Conservation (phyloP, 2,797 vertebrate species). For the Sebastes iracundus region DNA sequence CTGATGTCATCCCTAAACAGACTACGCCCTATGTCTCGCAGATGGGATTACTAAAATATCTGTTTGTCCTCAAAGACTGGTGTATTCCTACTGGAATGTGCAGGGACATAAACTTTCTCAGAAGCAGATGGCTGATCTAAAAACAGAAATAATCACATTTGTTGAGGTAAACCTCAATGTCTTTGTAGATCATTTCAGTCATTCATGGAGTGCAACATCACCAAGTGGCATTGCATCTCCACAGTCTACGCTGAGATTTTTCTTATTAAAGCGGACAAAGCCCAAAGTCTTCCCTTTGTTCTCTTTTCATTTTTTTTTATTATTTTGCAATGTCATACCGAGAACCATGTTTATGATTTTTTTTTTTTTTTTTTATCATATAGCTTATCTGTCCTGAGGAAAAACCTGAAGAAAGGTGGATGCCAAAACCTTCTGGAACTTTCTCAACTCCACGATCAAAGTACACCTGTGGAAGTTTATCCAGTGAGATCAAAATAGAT, state of each 20-base stretch:
- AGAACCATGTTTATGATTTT: not conserved
- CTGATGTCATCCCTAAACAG: not conserved
- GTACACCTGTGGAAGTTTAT: not conserved
- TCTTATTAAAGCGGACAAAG: not conserved
- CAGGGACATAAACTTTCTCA: not conserved
- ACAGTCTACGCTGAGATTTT: fast-evolving
- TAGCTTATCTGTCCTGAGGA: not conserved
- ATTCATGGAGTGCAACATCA: not conserved
- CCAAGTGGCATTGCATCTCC: not conserved
- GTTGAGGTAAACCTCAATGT: not conserved
- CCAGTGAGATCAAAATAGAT: not conserved
- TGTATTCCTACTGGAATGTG: not conserved
- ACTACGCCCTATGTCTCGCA: not conserved
- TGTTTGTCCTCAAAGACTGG: not conserved
- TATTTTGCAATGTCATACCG: not conserved
- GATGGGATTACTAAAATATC: not conserved
- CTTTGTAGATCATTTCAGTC: not conserved
- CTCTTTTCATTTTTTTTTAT: not conserved
- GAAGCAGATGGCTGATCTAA: not conserved
- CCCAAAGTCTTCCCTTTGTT: not conserved
- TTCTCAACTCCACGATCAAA: not conserved
- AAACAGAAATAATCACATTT: not conserved
- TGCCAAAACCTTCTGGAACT: not conserved
- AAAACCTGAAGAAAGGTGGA: not conserved
- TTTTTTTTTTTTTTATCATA: not conserved